Evolutionary conservation across 1,140 invertebrate genomes (phyloP).

Genomic region (Aphis gossypii): DNA sequence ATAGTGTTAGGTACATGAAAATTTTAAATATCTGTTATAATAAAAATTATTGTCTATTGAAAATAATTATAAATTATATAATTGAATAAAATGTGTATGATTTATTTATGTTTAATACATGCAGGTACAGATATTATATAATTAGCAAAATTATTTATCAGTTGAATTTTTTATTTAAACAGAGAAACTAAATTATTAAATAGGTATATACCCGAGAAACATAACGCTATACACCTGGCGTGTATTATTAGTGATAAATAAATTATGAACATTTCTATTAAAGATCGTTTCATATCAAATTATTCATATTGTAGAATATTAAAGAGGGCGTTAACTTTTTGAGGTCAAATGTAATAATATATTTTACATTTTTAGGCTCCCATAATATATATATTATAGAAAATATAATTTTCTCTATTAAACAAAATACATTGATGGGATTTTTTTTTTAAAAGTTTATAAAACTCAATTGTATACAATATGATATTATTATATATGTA

Average conservation of each 20-base stretch:
- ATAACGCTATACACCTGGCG: background rate
- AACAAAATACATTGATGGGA: background rate
- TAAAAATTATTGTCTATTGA: background rate
- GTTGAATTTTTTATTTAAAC: background rate
- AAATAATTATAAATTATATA: background rate
- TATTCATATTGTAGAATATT: background rate
- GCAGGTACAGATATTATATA: background rate
- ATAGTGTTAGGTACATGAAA: background rate
- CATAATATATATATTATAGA: background rate
- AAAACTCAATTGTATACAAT: background rate
- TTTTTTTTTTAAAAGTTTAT: background rate
- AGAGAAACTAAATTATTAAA: background rate
- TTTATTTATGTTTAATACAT: background rate
- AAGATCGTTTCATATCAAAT: background rate
- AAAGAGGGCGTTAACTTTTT: background rate
- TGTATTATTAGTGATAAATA: conserved; percentile 2
- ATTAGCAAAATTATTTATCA: background rate
- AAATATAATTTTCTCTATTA: background rate
- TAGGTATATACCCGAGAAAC: background rate
- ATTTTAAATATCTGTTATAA: background rate
- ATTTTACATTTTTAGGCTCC: background rate
- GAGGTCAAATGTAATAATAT: background rate
- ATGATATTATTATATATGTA: no score
- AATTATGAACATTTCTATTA: conserved; percentile 5
- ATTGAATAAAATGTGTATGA: background rate